phyloP scores from a whole-genome alignment of 2,797 vertebrate genomes.

The Gymnoscopelus microlampas region DNA sequence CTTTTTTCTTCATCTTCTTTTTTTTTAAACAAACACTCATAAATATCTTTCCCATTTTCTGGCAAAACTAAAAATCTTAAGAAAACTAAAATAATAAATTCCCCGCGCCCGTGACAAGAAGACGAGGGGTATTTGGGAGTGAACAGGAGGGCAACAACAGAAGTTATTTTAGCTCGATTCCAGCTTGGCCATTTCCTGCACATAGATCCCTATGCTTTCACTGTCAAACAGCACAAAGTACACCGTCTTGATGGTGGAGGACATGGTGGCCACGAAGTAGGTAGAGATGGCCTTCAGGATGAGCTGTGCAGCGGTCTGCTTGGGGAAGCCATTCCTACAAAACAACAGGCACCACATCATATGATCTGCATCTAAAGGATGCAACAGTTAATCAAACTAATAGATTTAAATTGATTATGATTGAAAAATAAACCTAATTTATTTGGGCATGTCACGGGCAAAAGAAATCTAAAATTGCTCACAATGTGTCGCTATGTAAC shows the following conservation, averaged over 20 bases:
- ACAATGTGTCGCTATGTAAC: no score
- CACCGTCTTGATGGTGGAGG: constrained; percentile 97
- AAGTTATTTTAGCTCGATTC: constrained; percentile 86
- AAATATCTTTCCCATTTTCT: constrained; percentile 49
- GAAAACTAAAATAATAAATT: no score
- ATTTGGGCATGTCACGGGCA: no score
- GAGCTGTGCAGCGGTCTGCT: constrained; percentile 96
- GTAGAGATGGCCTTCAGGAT: constrained; percentile 98
- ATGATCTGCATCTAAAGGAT: background rate
- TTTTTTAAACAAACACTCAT: constrained; percentile 50
- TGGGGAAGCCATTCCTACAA: constrained; percentile 95
- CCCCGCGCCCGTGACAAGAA: no score
- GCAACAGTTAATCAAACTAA: no score
- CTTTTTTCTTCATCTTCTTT: constrained; percentile 49
- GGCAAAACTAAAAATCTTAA: constrained; percentile 19
- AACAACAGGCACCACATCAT: no score
- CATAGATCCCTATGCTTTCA: constrained; percentile 98
- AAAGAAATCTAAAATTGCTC: no score
- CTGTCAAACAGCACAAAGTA: constrained; percentile 98
- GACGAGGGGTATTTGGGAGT: background rate
- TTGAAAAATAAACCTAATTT: no score
- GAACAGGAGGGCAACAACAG: constrained; percentile 18
- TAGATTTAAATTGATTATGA: no score
- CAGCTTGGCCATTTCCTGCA: constrained; percentile 98
- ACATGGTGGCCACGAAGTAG: constrained; percentile 98